Evolutionary conservation across 1,140 invertebrate genomes (phyloP).

Genomic region (Pseudoatta argentina): DNA sequence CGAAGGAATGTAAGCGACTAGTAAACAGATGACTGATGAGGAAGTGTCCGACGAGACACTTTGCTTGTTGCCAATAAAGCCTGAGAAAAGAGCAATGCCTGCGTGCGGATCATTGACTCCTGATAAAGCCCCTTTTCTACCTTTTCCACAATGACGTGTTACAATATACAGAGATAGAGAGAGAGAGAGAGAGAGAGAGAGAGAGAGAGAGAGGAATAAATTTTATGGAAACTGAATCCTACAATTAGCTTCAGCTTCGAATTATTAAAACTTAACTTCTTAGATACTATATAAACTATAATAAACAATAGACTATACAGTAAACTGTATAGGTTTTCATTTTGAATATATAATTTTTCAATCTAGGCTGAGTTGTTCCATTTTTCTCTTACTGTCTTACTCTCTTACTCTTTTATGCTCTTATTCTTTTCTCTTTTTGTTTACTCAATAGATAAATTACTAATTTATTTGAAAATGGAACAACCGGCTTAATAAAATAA

Average conservation of each 20-base stretch:
- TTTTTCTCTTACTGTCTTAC: too few relatives aligned
- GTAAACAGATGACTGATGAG: slow-evolving; percentile 48
- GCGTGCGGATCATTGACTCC: slow-evolving; percentile 56
- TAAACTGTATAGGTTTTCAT: too few relatives aligned
- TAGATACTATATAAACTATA: not conserved
- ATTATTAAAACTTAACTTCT: not conserved
- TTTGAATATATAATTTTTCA: too few relatives aligned
- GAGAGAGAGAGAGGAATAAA: not conserved
- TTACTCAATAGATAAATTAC: too few relatives aligned
- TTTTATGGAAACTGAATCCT: not conserved
- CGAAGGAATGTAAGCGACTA: slow-evolving; percentile 11
- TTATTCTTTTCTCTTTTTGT: too few relatives aligned
- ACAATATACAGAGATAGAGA: not conserved
- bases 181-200: not conserved
- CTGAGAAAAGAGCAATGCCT: slow-evolving; percentile 56
- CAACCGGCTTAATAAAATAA: too few relatives aligned
- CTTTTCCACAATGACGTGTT: slow-evolving; percentile 44
- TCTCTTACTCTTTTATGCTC: too few relatives aligned
- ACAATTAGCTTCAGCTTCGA: not conserved
- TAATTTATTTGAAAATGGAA: too few relatives aligned
- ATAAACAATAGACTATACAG: too few relatives aligned
- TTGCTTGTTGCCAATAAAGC: slow-evolving; percentile 38
- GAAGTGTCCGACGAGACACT: slow-evolving; percentile 39
- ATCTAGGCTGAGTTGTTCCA: too few relatives aligned
- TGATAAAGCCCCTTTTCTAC: slow-evolving; percentile 49